Conservation (phyloP, 1,140 invertebrate species). For the Lamellibrachia luymesi region DNA sequence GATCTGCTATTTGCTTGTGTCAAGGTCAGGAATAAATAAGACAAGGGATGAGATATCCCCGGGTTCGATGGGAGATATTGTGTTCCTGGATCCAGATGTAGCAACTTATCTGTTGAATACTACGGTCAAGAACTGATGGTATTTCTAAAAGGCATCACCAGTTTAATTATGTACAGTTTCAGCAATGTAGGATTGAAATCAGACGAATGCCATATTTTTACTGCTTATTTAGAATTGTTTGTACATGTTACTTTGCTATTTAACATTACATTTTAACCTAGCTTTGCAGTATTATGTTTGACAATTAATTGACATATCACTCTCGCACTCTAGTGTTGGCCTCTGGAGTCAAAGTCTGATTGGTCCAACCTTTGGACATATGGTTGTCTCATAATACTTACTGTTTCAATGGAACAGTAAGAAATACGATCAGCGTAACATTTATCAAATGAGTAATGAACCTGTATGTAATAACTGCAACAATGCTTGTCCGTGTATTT, state of each 20-base stretch:
- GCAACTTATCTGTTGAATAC: neutral
- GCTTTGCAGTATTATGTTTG: neutral
- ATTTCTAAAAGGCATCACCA: neutral
- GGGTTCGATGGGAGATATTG: neutral
- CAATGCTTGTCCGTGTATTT: too few species aligned
- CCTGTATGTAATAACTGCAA: too few species aligned
- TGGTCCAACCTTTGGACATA: too few species aligned
- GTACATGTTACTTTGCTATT: neutral
- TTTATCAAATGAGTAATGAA: too few species aligned
- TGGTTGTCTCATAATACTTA: neutral
- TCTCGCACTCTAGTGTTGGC: too few species aligned
- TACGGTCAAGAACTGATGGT: neutral
- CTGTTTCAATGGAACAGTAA: too few species aligned
- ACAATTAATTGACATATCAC: neutral
- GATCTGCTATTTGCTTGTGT: too few species aligned
- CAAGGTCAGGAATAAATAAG: too few species aligned
- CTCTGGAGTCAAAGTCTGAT: too few species aligned
- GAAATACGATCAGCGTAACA: too few species aligned
- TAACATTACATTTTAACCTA: neutral
- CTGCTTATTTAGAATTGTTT: constrained; percentile 7
- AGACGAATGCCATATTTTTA: neutral
- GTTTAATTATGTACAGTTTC: neutral
- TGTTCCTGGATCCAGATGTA: neutral
- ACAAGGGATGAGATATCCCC: neutral
- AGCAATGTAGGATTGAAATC: neutral